phyloP scores from a whole-genome alignment of 2,888 invertebrate species.

The Leptopilina myrica region DNA sequence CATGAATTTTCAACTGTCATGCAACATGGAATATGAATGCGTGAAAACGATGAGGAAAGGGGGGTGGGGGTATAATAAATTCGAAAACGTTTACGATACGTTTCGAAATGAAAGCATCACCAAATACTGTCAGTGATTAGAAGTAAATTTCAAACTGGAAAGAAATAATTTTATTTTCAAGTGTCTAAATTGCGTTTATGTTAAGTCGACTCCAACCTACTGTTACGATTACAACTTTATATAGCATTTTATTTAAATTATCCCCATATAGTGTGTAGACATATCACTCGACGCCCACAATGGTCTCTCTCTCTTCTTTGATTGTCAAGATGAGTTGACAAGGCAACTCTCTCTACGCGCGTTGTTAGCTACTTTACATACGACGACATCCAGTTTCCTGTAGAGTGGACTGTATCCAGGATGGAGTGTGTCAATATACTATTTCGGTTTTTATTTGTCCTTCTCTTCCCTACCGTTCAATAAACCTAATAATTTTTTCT shows the following conservation, averaged over 20 bases:
- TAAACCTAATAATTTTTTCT: background rate
- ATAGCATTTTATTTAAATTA: conserved; percentile 24
- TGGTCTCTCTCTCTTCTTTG: background rate
- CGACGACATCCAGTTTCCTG: conserved; percentile 9
- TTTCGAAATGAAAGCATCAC: background rate
- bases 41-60: too few species aligned
- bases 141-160: background rate
- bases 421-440: conserved; percentile 22
- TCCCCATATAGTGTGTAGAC: background rate
- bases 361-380: conserved; percentile 7
- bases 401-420: background rate
- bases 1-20: conserved; percentile 8
- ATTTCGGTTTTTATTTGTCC: background rate
- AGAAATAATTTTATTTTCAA: background rate
- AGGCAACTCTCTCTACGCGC: background rate
- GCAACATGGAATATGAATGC: background rate
- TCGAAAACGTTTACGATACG: conserved; percentile 1
- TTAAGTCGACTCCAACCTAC: background rate
- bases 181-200: background rate
- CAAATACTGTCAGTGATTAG: background rate
- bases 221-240: conserved; percentile 1
- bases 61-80: conserved; percentile 1
- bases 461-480: background rate
- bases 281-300: conserved; percentile 22
- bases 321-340: conserved; percentile 28